Percentiles rank a stretch among this genome's conserved stretches.
Evolutionary conservation across 2,113 vertebrate species (phyloP).

Genomic region (Shinisaurus crocodilurus): DNA sequence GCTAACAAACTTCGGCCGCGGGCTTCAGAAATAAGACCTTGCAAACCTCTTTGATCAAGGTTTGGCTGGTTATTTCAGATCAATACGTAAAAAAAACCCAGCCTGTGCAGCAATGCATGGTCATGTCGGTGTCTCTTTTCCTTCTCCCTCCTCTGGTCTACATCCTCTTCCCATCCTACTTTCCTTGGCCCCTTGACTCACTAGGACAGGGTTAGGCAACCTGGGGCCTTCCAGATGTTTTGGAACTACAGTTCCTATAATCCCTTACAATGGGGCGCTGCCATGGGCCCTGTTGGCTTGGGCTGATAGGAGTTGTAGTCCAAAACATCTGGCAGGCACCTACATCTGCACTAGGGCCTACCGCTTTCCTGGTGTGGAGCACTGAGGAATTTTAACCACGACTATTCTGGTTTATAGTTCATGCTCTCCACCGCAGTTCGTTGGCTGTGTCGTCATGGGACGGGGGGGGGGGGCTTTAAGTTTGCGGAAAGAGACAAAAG

Average conservation of each 20-base stretch:
- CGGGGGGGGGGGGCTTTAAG: not conserved
- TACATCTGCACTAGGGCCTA: not conserved
- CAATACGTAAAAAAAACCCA: not conserved
- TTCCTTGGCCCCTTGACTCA: not conserved
- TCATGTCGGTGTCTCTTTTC: not conserved
- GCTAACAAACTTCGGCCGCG: too few relatives aligned
- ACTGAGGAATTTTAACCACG: too few relatives aligned
- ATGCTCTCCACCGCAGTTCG: not conserved
- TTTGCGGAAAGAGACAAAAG: not conserved
- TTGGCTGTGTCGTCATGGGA: too few relatives aligned
- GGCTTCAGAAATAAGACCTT: too few relatives aligned
- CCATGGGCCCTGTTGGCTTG: too few relatives aligned
- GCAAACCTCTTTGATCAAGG: not conserved
- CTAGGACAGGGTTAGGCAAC: not conserved
- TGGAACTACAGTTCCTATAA: too few relatives aligned
- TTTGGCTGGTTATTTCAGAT: not conserved
- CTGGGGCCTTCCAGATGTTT: not conserved
- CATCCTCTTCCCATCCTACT: not conserved
- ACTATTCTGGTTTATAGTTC: not conserved
- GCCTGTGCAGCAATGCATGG: not conserved
- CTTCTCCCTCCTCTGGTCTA: not conserved
- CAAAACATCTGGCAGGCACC: too few relatives aligned
- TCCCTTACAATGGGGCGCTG: too few relatives aligned
- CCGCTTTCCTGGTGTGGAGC: too few relatives aligned
- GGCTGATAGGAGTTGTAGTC: too few relatives aligned